Conservation (phyloP, 2,113 vertebrate genomes). For the Chrysemys picta region DNA sequence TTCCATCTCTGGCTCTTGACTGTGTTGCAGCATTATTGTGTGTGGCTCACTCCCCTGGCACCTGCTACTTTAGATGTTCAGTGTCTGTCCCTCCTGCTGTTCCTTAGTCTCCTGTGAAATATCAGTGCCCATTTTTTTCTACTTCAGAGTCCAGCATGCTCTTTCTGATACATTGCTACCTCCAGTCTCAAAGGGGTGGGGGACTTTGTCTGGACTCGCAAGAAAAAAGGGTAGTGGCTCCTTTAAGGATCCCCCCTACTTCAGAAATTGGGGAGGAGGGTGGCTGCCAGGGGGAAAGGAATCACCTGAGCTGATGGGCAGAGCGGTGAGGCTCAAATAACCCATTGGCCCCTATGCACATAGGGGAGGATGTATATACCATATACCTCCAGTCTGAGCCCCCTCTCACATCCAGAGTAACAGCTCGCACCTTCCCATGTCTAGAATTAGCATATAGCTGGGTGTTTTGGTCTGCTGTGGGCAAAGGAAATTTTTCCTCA, state of each 20-base stretch:
- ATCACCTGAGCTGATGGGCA: neutral
- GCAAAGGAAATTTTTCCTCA: neutral
- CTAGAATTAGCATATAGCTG: neutral
- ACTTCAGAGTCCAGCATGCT: neutral
- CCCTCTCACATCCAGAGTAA: neutral
- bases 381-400: neutral
- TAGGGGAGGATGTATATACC: neutral
- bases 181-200: neutral
- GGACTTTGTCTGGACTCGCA: neutral
- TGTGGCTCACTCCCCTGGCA: neutral
- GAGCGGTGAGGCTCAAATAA: neutral
- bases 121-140: neutral
- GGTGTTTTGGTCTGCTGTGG: neutral
- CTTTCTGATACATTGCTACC: neutral
- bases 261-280: neutral
- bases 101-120: neutral
- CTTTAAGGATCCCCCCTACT: neutral
- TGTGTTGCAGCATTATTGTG: neutral
- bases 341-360: neutral
- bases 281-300: neutral
- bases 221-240: neutral
- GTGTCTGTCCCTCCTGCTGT: neutral
- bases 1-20: neutral
- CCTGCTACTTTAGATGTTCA: neutral
- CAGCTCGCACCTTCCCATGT: neutral